These are phyloP conservation scores for Diloba caeruleocephala DNA, from an alignment of 2,888 invertebrate genomes.

Conservation along the genomic window DNA sequence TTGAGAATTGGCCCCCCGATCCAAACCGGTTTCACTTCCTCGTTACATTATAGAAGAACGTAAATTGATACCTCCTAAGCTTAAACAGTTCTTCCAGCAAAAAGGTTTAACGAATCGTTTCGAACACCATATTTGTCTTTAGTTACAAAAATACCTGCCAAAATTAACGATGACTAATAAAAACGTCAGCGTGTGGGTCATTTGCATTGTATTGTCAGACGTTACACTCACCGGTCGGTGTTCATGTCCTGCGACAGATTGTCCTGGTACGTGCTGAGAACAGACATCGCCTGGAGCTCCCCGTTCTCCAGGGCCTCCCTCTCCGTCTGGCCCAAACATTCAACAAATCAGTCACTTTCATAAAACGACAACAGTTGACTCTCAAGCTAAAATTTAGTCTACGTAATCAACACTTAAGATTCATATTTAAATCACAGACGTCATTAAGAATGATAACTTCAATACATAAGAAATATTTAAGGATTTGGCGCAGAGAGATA, in stretches of 20 bases:
- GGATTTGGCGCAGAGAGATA: slow-evolving; percentile 39
- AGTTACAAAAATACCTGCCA: slow-evolving; percentile 32
- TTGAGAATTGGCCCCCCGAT: too few species aligned
- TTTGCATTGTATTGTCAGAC: slow-evolving; percentile 28
- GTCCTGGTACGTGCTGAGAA: slow-evolving; percentile 89
- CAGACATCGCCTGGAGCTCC: slow-evolving; percentile 89
- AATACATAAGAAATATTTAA: slow-evolving; percentile 13
- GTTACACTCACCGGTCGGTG: slow-evolving; percentile 87
- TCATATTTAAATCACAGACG: slow-evolving; percentile 24
- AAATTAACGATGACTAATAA: slow-evolving; percentile 39
- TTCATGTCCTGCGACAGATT: slow-evolving; percentile 90
- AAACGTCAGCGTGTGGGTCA: slow-evolving; percentile 31
- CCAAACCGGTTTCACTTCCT: background rate
- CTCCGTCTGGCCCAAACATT: slow-evolving; percentile 81
- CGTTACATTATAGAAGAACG: slow-evolving; percentile 8
- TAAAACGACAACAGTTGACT: slow-evolving; percentile 9
- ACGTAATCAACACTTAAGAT: slow-evolving; percentile 11
- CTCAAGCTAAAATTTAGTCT: slow-evolving; percentile 27
- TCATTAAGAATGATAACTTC: background rate
- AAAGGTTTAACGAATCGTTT: slow-evolving; percentile 30
- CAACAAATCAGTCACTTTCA: slow-evolving; percentile 42
- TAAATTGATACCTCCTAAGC: slow-evolving; percentile 1
- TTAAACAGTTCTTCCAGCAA: slow-evolving; percentile 8
- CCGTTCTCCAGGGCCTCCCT: slow-evolving; percentile 76
- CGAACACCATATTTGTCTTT: slow-evolving; percentile 13